Evolutionary conservation across 1,140 invertebrate species (phyloP), one percentile per base, ranked within the genome.

Genomic region (Drosophila takahashii): DNA sequence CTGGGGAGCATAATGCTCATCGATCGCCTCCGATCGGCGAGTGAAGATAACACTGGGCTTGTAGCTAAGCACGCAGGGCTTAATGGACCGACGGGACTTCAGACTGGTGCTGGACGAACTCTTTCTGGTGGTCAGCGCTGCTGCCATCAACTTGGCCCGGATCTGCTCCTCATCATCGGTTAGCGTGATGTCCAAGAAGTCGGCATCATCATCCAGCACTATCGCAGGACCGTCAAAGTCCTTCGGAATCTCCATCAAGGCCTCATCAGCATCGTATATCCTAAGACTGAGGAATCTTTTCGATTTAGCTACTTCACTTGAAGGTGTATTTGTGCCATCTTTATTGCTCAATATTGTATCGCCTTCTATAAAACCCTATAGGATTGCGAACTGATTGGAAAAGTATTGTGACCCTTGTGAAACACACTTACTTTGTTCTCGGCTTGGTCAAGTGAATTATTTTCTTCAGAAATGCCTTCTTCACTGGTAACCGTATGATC

Each of bases 21-120:
- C 44, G 6, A 22, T 16, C 13, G 36, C 36, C 1, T 76, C 51
- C 1, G 83, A 71, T 15, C 81, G 83, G 3, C 81, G 67, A 15
- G 58, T 47, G 53, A 81, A 85, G 10, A 58, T 59, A 3, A 59
- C 60, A 3, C 74, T 81, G 18, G 81, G 83, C 48, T 39, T 57
- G 18, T 81, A 81, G 45, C 41, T 66, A 0, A 9, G 13, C 6
- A 72, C 60, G 13, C 73, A 69, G 8, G 36, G 52, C 1, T 15
- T 37, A 9, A 22, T 71, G 37, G 51, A 58, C 22, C 39, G 18
- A 11, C 36, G 34, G 36, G 36, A 53, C 34, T 39, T 50, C 16
- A 52, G 41, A 22, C 57, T 72, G 3, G 13, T 59, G 3, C 22
- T 16, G 3, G 10, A 32, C 10, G n/a, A 65, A 29, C 29, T 51